Conservation (phyloP, 2,888 invertebrate genomes). For the Leucania comma region DNA sequence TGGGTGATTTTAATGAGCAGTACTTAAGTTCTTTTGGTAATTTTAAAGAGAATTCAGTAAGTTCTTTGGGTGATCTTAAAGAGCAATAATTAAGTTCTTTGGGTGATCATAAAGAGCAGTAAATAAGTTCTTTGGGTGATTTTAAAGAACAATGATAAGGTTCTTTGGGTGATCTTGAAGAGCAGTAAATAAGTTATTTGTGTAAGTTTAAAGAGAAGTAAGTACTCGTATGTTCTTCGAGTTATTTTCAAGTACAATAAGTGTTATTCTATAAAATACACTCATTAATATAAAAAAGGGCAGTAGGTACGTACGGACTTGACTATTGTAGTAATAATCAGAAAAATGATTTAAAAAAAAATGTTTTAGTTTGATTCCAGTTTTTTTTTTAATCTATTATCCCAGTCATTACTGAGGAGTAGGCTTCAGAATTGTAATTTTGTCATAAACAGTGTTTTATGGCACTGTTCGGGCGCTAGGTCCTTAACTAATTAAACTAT, state of each 20-base stretch:
- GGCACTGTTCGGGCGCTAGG: no score
- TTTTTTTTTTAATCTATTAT: neutral
- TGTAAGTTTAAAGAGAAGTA: neutral
- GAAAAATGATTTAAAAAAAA: neutral
- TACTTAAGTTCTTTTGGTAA: neutral
- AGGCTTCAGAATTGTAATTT: no score
- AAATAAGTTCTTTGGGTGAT: neutral
- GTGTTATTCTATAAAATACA: neutral
- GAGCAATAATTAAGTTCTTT: neutral
- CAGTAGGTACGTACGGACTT: no score
- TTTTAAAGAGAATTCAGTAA: neutral
- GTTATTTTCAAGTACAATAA: constrained; percentile 7
- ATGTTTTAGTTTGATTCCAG: neutral
- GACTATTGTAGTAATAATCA: neutral
- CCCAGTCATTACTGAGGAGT: no score
- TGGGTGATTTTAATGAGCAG: no score
- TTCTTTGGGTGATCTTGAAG: no score
- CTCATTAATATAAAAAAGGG: neutral
- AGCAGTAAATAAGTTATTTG: neutral
- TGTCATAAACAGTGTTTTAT: no score
- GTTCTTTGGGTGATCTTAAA: neutral
- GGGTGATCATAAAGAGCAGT: neutral
- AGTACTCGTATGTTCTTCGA: neutral
- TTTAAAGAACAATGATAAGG: neutral
- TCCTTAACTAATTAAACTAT: no score